A percentile compares a stretch with the other conserved stretches of the same genome.
phyloP scores from a whole-genome alignment of 37 sponge, comb jelly and placozoan genomes.

The Ianthella basta region DNA sequence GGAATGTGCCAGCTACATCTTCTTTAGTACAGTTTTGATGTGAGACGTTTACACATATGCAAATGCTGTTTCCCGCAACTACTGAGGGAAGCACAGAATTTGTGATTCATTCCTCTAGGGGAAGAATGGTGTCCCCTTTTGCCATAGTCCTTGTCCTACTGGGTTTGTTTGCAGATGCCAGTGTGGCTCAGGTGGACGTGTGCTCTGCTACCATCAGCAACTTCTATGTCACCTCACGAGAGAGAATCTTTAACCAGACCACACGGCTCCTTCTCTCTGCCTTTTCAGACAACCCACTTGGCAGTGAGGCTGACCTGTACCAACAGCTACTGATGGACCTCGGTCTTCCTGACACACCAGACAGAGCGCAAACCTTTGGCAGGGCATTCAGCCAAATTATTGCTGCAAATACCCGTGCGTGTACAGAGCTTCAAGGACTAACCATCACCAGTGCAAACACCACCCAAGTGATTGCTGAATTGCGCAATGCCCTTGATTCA shows the following conservation, averaged over 20 bases:
- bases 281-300: not conserved
- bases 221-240: slow-evolving; percentile 14
- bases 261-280: slow-evolving; percentile 6
- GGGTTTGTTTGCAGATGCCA: too few relatives aligned
- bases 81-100: too few relatives aligned
- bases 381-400: slow-evolving; percentile 5
- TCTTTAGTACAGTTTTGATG: too few relatives aligned
- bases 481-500: not conserved
- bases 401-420: not conserved
- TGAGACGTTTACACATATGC: too few relatives aligned
- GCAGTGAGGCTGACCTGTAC: slow-evolving; percentile 1
- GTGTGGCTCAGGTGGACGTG: not conserved
- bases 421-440: not conserved
- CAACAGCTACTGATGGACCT: not conserved
- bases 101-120: too few relatives aligned
- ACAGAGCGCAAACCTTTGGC: not conserved
- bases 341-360: not conserved
- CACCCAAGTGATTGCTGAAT: not conserved
- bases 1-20: too few relatives aligned
- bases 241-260: slow-evolving; percentile 7
- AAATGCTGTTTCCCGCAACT: too few relatives aligned
- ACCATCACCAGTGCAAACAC: not conserved
- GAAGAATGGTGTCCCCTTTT: too few relatives aligned
- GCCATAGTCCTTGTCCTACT: too few relatives aligned
- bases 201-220: slow-evolving; percentile 23